Evolutionary conservation across 1,140 invertebrate species (phyloP).

Genomic region (Drosophila littoralis): DNA sequence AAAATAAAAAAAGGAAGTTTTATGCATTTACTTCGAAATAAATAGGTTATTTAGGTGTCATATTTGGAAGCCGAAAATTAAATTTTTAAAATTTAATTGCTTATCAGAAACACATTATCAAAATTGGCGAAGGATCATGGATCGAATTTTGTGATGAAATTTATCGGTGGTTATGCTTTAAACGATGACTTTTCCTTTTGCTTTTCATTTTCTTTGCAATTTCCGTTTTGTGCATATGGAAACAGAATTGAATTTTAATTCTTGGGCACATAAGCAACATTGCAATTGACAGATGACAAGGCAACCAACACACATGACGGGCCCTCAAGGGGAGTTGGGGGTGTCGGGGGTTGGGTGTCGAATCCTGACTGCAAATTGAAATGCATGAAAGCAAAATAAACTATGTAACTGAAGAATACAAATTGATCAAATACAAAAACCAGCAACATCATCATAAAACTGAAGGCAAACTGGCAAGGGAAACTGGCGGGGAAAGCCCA

Average conservation of each 20-base stretch:
- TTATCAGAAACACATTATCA: too few relatives aligned
- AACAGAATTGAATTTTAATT: conserved; percentile 79
- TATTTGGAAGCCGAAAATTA: too few relatives aligned
- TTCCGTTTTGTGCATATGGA: conserved; percentile 73
- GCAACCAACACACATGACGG: neutral
- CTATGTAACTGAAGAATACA: conserved; percentile 74
- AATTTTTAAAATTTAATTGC: too few relatives aligned
- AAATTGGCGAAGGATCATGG: too few relatives aligned
- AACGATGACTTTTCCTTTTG: conserved; percentile 6
- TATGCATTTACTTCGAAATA: too few relatives aligned
- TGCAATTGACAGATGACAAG: conserved; percentile 79
- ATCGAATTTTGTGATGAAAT: neutral
- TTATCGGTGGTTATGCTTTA: neutral
- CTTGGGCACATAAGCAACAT: conserved; percentile 36
- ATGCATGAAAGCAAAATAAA: conserved; percentile 78
- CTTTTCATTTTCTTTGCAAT: conserved; percentile 54
- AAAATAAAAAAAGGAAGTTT: too few relatives aligned
- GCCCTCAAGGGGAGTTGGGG: neutral
- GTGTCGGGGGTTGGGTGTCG: neutral
- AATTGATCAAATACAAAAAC: conserved; percentile 76
- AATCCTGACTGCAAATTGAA: conserved; percentile 59
- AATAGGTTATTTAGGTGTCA: too few relatives aligned
- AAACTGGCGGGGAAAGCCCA: conserved; percentile 19
- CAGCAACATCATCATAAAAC: conserved; percentile 72
- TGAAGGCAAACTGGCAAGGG: conserved; percentile 5